Evolutionary conservation across 2,888 invertebrate species (phyloP), one percentile per base, ranked within the genome.

Genomic region (Leistus spinibarbis): DNA sequence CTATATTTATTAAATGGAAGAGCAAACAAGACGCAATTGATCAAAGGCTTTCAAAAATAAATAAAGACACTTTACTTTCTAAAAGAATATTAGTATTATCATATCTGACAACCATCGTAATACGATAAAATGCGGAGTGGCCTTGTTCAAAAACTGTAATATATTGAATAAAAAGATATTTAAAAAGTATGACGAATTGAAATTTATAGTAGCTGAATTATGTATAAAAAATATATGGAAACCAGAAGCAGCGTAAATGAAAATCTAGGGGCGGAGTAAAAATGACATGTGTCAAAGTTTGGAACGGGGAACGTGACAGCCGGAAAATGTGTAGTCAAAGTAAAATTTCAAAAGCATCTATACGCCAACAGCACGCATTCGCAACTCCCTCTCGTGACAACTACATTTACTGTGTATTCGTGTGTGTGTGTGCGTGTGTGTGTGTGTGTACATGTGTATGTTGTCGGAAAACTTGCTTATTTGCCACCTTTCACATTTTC

Each of bases 401-500:
- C 81, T 79, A 82, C 82, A 82, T 81, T 81, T 81, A 81, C 81
- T 79, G 80, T 78, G 79, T 80, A 27, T 57, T 62, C 17, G 22
- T 20, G 9, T 60, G 10, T 10, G 17, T 19, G 2, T 19, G 20
- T 20, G 19, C 20, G 19, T 40, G 60, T 20, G 20, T 10, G 60
- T 17, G 54, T 5, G 54, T 13, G 54, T 53, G 54, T 13, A 16
- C n/a, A 17, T 54, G 54, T 54, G 13, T 13, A 16, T 73, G 24
- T 81, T 81, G 82, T 82, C 82, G 56, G 83, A 83, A 83, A 84
- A 83, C 82, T 84, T 82, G 84, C 84, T 84, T 84, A 84, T 84
- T 84, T 84, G 82, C 82, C 83, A 81, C 82, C 82, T 83, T 82
- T 82, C 81, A 82, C 79, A 79, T 78, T 81, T 78, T 79, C 19